These are phyloP conservation scores for Diglossa brunneiventris DNA, from an alignment of 2,113 vertebrate species.

Conservation along the genomic window DNA sequence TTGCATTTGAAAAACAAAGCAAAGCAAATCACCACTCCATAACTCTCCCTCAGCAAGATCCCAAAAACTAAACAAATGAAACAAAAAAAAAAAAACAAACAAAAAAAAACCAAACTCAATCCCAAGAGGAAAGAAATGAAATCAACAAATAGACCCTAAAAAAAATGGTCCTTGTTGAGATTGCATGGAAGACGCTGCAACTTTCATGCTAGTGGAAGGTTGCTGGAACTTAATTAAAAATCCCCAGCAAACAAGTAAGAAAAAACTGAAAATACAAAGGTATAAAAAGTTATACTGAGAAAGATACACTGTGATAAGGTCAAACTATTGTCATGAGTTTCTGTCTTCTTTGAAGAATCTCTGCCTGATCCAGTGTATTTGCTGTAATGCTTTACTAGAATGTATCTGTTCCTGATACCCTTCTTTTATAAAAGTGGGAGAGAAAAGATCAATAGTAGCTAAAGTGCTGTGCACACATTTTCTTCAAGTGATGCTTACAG, in stretches of 20 bases:
- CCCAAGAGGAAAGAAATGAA: not conserved
- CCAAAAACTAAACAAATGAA: not conserved
- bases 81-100: too few species aligned
- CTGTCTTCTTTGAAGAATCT: not conserved
- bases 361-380: not conserved
- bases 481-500: not conserved
- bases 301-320: not conserved
- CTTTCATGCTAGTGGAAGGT: not conserved
- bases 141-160: not conserved
- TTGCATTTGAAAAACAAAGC: not conserved
- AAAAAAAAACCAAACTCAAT: rapidly evolving
- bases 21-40: not conserved
- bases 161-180: not conserved
- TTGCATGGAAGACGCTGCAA: not conserved
- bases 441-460: not conserved
- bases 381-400: not conserved
- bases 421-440: not conserved
- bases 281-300: not conserved
- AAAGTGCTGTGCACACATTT: not conserved
- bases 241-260: not conserved
- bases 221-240: not conserved
- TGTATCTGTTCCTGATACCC: not conserved
- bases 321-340: not conserved
- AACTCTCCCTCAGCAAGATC: not conserved
- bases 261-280: not conserved